These are phyloP conservation scores for Neosilurus hyrtlii DNA, from an alignment of 2,797 vertebrate species.

Conservation along the genomic window DNA sequence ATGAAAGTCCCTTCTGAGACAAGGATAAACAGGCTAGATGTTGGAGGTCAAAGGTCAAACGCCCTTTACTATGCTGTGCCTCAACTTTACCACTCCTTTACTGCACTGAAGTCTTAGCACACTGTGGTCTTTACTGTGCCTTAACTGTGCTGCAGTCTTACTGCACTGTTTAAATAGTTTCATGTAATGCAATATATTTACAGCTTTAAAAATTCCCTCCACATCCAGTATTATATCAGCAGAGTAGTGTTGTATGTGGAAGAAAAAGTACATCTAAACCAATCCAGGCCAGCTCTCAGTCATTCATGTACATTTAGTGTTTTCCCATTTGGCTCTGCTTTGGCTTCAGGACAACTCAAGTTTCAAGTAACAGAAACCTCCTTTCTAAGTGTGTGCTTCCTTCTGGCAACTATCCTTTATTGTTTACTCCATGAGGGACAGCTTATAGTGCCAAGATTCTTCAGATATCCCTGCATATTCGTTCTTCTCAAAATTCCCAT, in stretches of 20 bases:
- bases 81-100: no score
- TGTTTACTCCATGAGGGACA: slow-evolving; percentile 62
- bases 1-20: no score
- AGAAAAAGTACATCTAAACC: neutral
- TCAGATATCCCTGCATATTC: slow-evolving; percentile 39
- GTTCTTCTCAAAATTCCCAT: slow-evolving; percentile 63
- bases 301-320: no score
- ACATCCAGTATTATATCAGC: neutral
- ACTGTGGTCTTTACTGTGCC: no score
- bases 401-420: neutral
- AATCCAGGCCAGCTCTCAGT: neutral
- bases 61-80: no score
- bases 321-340: slow-evolving; percentile 1
- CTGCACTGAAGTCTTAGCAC: no score
- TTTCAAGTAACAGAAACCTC: slow-evolving; percentile 13
- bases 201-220: neutral
- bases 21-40: no score
- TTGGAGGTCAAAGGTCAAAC: no score
- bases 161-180: neutral
- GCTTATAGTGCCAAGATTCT: slow-evolving; percentile 44
- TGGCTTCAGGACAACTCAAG: neutral
- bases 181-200: neutral
- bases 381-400: neutral
- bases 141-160: no score
- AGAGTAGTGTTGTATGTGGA: neutral